Evolutionary conservation across 2,888 invertebrate species (phyloP), one percentile per base, ranked within the genome.

Genomic region (Poecilobothrus nobilitatus): DNA sequence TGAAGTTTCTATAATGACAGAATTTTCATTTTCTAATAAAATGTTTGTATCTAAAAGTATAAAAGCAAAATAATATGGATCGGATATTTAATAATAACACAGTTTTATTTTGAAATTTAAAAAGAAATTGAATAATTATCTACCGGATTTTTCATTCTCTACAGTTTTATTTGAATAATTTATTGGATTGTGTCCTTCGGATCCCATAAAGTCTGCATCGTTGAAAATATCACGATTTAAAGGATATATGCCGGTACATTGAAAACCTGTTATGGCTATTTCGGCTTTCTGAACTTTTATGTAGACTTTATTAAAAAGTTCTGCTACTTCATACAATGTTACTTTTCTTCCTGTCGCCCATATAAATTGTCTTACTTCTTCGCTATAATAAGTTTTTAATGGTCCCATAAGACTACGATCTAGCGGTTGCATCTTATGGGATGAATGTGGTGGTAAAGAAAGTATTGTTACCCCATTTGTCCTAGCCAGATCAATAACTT

Each of bases 401-500:
- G 70, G 69, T 41, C 69, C 70, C 70, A 73, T 73, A 68, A 73
- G 71, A 37, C 69, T 68, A 65, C 70, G 70, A 22, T 72, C 70
- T 10, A 73, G 69, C 6, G 71, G 67, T 22, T 69, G 70, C 68
- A 68, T 67, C 33, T 70, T 70, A 27, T 70, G 68, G 21, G 64
- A 67, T 65, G 68, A 67, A 66, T 71, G 71, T 18, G 70, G 71
- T 20, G 72, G 71, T 15, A 72, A 61, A 22, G 71, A 72, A 63
- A 71, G 68, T 15, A 72, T 71, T 34, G 66, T 62, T 12, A 72
- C 69, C 9, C 63, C 68, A 61, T 70, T 67, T 62, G 71, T 27
- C 34, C 68, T 63, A 6, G 70, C 68, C 12, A 71, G 63, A 21
- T 72, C 67, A 18, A 71, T 64, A 10, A 72, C 62, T 68, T 73